Conservation (phyloP, 2,888 invertebrate species). For the Clanis bilineata region DNA sequence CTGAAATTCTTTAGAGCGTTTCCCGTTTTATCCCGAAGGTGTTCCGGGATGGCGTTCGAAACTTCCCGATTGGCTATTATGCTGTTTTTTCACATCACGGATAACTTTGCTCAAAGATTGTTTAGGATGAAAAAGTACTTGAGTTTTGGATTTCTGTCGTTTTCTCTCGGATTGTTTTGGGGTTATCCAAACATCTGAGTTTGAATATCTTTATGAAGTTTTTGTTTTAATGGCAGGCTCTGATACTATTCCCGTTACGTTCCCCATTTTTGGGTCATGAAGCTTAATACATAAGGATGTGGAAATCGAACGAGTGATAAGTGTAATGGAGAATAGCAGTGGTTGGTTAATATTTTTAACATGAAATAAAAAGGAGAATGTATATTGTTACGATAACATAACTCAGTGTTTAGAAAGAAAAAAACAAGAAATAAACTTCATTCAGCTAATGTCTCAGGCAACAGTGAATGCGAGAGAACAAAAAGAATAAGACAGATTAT, state of each 20-base stretch:
- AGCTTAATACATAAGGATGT: too few relatives aligned
- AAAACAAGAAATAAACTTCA: too few relatives aligned
- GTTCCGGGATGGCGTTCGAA: slow-evolving; percentile 50
- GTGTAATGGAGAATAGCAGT: too few relatives aligned
- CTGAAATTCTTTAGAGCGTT: slow-evolving; percentile 46
- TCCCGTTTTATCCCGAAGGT: slow-evolving; percentile 48
- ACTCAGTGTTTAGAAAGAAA: too few relatives aligned
- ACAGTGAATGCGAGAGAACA: too few relatives aligned
- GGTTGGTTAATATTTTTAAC: too few relatives aligned
- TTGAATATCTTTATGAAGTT: not conserved
- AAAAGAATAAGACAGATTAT: too few relatives aligned
- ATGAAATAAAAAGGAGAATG: too few relatives aligned
- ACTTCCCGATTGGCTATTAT: slow-evolving; percentile 59
- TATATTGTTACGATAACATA: too few relatives aligned
- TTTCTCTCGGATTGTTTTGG: not conserved
- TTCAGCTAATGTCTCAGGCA: too few relatives aligned
- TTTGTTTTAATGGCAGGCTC: not conserved
- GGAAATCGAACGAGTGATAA: too few relatives aligned
- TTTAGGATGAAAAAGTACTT: slow-evolving; percentile 7
- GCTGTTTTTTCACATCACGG: slow-evolving; percentile 43
- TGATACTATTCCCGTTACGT: not conserved
- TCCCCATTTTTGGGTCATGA: too few relatives aligned
- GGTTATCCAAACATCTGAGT: not conserved
- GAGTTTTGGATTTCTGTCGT: not conserved
- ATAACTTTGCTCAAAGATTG: slow-evolving; percentile 9